These are phyloP conservation scores for Tachystola acroxantha DNA, from an alignment of 2,888 invertebrate genomes.

Conservation along the genomic window DNA sequence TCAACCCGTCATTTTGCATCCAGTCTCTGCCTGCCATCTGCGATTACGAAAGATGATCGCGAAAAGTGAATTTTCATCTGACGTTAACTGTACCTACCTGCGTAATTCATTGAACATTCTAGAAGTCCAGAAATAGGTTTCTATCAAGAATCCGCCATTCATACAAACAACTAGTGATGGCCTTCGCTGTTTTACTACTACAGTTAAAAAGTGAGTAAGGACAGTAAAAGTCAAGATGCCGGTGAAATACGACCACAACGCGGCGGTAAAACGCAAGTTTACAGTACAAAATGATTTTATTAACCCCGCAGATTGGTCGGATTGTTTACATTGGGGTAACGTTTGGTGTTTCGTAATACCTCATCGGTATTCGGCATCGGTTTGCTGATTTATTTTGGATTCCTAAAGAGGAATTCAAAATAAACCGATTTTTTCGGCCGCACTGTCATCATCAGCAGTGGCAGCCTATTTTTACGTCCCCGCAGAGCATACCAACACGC, in stretches of 20 bases:
- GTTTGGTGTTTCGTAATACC: constrained; percentile 41
- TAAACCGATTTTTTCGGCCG: background rate
- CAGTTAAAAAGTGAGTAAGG: constrained; percentile 58
- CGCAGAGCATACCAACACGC: no score
- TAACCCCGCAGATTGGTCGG: constrained; percentile 47
- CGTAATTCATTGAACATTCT: constrained; percentile 6
- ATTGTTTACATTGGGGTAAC: constrained; percentile 45
- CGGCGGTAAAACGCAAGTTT: constrained; percentile 38
- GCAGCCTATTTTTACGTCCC: no score
- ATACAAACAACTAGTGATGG: constrained; percentile 40
- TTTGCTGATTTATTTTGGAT: constrained; percentile 4
- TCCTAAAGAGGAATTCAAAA: no score
- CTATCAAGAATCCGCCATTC: constrained; percentile 23
- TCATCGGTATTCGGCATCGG: constrained; percentile 22
- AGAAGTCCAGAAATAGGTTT: constrained; percentile 15
- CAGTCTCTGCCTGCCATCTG: no score
- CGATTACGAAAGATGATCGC: no score
- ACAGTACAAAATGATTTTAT: constrained; percentile 64
- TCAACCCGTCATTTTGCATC: no score
- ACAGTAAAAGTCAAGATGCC: constrained; percentile 60
- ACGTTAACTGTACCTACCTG: no score
- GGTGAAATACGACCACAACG: constrained; percentile 48
- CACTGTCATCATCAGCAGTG: no score
- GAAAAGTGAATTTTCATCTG: no score
- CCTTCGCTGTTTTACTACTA: constrained; percentile 58